phyloP scores from a whole-genome alignment of 2,797 vertebrate genomes.

The Picus viridis region DNA sequence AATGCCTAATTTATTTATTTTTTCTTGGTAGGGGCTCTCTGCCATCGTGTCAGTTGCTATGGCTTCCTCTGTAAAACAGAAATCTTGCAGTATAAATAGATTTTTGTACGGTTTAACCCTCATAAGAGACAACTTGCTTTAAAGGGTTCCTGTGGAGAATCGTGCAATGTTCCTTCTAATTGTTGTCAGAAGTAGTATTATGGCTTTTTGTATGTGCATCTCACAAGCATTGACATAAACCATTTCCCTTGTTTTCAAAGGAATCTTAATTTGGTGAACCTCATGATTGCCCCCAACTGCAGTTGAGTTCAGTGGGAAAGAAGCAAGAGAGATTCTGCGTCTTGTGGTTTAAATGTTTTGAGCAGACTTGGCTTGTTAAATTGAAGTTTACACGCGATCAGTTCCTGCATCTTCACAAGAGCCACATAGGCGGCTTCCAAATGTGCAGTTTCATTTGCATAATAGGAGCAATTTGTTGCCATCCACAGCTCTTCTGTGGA shows the following conservation, averaged over 20 bases:
- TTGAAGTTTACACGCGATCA: conserved; percentile 39
- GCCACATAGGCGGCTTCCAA: conserved; percentile 60
- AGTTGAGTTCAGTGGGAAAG: background rate
- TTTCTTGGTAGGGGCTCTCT: conserved; percentile 4
- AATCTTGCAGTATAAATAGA: background rate
- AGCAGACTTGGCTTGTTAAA: conserved; percentile 27
- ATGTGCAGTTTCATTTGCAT: conserved; percentile 58
- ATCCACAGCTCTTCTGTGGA: conserved; percentile 67
- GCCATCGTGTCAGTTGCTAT: conserved; percentile 51
- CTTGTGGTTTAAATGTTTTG: conserved; percentile 35
- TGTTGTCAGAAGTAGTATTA: background rate
- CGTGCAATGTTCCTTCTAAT: background rate
- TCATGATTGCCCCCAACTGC: background rate
- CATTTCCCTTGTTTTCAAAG: background rate
- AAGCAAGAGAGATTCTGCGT: background rate
- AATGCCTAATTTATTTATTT: conserved; percentile 4
- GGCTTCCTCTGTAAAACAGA: conserved; percentile 47
- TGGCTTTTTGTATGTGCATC: background rate
- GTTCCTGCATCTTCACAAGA: conserved; percentile 33
- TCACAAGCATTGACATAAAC: background rate
- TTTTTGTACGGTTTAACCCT: background rate
- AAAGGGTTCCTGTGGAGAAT: background rate
- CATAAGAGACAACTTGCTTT: background rate
- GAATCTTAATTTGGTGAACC: background rate
- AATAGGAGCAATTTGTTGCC: conserved; percentile 70